A percentile compares a stretch with the other conserved stretches of the same genome.
phyloP scores from a whole-genome alignment of 2,113 vertebrate genomes.

The Diadophis punctatus region DNA sequence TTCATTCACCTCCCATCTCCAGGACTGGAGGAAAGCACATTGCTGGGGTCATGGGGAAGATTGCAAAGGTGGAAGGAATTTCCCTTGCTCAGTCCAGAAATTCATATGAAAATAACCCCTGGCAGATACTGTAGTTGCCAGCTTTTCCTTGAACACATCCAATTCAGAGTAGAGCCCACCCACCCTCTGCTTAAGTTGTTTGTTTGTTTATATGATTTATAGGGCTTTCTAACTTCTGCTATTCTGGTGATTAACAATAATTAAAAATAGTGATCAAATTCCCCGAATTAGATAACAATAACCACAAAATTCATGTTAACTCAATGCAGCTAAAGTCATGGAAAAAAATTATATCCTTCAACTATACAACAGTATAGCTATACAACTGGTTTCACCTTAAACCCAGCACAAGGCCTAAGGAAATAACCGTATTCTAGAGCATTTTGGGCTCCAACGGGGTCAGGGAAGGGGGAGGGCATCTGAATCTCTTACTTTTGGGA shows the following conservation, averaged over 20 bases:
- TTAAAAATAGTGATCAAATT: not conserved
- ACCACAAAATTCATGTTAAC: not conserved
- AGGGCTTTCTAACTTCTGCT: not conserved
- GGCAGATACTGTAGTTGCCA: not conserved
- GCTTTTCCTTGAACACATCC: not conserved
- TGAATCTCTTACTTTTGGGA: not conserved
- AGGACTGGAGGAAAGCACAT: not conserved
- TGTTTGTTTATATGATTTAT: not conserved
- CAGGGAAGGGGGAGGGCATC: not conserved
- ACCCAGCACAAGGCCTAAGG: not conserved
- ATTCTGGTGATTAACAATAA: not conserved
- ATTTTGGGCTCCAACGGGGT: not conserved
- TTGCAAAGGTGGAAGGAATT: not conserved
- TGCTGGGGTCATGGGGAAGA: not conserved
- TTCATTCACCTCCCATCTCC: not conserved
- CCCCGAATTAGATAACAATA: not conserved
- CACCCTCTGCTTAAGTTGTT: not conserved
- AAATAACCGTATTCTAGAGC: not conserved
- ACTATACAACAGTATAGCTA: not conserved
- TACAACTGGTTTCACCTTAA: not conserved
- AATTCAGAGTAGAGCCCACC: not conserved
- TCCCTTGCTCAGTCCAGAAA: not conserved
- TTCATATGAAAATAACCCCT: not conserved
- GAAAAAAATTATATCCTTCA: not conserved
- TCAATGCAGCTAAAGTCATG: not conserved